phyloP scores from a whole-genome alignment of 2,888 invertebrate species.

The Callinectes sapidus region DNA sequence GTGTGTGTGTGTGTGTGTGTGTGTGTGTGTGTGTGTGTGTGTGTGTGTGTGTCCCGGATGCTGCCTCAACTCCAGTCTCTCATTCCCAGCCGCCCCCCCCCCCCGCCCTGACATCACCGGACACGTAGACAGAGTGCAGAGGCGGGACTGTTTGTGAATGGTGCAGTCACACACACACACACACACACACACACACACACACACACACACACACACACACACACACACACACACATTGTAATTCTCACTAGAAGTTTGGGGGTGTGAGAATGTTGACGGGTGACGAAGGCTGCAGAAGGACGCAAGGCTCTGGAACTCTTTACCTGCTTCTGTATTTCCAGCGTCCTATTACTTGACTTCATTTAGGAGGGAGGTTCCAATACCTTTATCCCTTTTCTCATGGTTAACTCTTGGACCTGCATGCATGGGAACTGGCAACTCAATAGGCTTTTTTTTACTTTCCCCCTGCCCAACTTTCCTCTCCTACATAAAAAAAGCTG shows the following conservation, averaged over 20 bases:
- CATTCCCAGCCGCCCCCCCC: background rate
- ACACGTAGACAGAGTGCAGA: background rate
- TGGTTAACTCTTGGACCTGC: too few species aligned
- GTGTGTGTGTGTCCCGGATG: conserved; percentile 32
- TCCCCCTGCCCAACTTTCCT: too few species aligned
- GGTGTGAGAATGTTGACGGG: background rate
- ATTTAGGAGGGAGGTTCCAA: too few species aligned
- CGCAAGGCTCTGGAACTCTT: too few species aligned
- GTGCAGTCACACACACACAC: conserved; percentile 9
- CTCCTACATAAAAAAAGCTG: too few species aligned
- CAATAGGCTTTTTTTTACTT: too few species aligned
- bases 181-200: conserved; percentile 37
- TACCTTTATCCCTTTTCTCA: too few species aligned
- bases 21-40: conserved; percentile 32
- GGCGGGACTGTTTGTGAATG: conserved; percentile 14
- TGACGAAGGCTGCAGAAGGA: background rate
- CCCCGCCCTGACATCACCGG: background rate
- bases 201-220: conserved; percentile 34
- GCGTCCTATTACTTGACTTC: too few species aligned
- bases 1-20: conserved; percentile 37
- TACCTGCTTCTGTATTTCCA: too few species aligned
- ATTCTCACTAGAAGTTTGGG: background rate
- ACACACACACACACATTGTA: conserved; percentile 23
- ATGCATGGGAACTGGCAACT: too few species aligned
- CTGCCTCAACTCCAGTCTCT: background rate